Percentiles rank a stretch among this genome's conserved stretches.
Conservation (phyloP, 2,113 vertebrate species). For the Semicossyphus pulcher region DNA sequence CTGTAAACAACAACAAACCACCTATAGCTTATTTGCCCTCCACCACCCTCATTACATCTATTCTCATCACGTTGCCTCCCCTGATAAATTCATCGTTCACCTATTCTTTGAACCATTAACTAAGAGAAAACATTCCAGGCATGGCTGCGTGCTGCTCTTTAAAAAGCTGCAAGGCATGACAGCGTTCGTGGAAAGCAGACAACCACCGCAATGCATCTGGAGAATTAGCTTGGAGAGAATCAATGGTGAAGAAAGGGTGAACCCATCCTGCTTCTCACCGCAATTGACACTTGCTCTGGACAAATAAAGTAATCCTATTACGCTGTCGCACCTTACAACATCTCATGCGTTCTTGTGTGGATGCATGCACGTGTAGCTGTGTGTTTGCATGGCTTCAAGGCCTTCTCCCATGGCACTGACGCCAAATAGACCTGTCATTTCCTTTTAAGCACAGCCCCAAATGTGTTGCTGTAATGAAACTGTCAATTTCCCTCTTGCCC, state of each 20-base stretch:
- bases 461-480: conserved; percentile 68
- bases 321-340: conserved; percentile 8
- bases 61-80: neutral
- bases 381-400: neutral
- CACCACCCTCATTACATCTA: conserved; percentile 12
- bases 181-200: conserved; percentile 22
- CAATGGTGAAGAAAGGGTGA: conserved; percentile 41
- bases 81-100: conserved; percentile 2
- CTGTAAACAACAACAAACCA: conserved; percentile 17
- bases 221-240: conserved; percentile 43
- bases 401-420: conserved; percentile 16
- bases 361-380: neutral
- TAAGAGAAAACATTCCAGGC: conserved; percentile 17
- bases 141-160: conserved; percentile 5
- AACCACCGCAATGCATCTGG: conserved; percentile 13
- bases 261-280: conserved; percentile 34
- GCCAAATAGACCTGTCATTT: conserved; percentile 73
- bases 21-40: neutral
- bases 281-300: conserved; percentile 39
- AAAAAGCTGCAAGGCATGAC: conserved; percentile 20
- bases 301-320: conserved; percentile 48
- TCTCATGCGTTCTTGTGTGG: neutral
- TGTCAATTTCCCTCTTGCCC: conserved; percentile 56
- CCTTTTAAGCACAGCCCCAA: conserved; percentile 59
- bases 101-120: conserved; percentile 22